phyloP scores from a whole-genome alignment of 23 tunicate species.

The Ciona savignyi region DNA sequence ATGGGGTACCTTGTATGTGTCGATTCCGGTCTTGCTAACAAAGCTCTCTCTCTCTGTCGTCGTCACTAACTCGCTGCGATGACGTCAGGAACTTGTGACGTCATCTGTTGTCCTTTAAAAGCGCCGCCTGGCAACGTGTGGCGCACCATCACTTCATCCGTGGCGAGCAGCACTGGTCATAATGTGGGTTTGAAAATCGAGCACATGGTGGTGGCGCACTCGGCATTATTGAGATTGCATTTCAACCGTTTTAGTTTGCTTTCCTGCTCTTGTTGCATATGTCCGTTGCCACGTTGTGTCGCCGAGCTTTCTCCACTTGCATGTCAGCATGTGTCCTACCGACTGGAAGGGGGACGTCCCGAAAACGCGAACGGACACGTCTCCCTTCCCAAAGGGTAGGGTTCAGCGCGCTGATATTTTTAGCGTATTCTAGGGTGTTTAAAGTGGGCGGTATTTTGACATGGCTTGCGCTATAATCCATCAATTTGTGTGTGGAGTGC shows the following conservation, averaged over 20 bases:
- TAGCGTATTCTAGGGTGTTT: no score
- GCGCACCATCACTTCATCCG: no score
- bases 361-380: no score
- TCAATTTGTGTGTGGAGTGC: background rate
- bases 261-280: background rate
- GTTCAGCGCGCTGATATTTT: no score
- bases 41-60: background rate
- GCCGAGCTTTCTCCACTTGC: conserved; percentile 1
- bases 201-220: no score
- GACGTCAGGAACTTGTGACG: no score
- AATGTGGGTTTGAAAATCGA: no score
- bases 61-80: background rate
- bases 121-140: no score
- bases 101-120: no score
- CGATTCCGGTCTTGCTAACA: background rate
- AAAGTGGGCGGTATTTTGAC: no score
- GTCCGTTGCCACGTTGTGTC: background rate
- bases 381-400: no score
- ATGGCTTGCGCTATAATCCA: conserved; percentile 3
- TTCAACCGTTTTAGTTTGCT: background rate
- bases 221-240: background rate
- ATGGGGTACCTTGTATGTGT: background rate
- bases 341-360: background rate
- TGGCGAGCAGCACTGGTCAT: background rate
- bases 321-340: background rate